These are phyloP conservation scores for Horisme vitalbata DNA, from an alignment of 2,888 invertebrate species.

Conservation along the genomic window DNA sequence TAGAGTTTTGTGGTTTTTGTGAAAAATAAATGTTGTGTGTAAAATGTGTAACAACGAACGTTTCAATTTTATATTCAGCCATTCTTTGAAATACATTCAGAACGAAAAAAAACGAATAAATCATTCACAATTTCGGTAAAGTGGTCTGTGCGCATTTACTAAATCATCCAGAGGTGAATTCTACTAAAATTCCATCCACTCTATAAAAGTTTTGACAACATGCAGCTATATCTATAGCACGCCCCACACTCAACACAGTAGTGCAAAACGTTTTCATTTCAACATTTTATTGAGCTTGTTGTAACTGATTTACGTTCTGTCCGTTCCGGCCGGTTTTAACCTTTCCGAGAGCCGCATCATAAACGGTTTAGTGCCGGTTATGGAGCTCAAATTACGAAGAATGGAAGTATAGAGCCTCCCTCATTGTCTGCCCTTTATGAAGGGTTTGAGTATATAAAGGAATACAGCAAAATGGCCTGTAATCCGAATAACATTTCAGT, in stretches of 20 bases:
- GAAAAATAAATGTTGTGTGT: not conserved
- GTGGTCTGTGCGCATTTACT: not conserved
- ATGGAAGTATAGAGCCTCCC: conserved; percentile 65
- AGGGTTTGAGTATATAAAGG: conserved; percentile 69
- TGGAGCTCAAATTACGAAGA: conserved; percentile 74
- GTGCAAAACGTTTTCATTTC: conserved; percentile 54
- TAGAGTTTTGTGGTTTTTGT: conserved; percentile 13
- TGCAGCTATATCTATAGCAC: conserved; percentile 38
- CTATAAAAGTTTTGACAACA: conserved; percentile 30
- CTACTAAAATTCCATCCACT: conserved; percentile 2
- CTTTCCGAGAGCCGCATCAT: conserved; percentile 74
- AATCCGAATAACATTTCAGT: conserved; percentile 73
- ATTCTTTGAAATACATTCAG: not conserved
- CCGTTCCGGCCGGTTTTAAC: conserved; percentile 70
- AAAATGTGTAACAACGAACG: not conserved
- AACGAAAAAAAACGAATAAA: not conserved
- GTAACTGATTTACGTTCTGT: conserved; percentile 63
- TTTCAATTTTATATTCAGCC: no score
- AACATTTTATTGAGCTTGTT: conserved; percentile 58
- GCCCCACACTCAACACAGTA: conserved; percentile 42
- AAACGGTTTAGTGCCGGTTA: conserved; percentile 76
- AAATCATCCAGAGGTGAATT: not conserved
- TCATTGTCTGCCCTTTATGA: conserved; percentile 75
- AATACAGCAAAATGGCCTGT: conserved; percentile 69
- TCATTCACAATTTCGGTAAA: no score